Evolutionary conservation across 30 jellyfish, hydroid and myxozoan species (phyloP).

Genomic region (Aurelia aurita complex sp. Pacific): DNA sequence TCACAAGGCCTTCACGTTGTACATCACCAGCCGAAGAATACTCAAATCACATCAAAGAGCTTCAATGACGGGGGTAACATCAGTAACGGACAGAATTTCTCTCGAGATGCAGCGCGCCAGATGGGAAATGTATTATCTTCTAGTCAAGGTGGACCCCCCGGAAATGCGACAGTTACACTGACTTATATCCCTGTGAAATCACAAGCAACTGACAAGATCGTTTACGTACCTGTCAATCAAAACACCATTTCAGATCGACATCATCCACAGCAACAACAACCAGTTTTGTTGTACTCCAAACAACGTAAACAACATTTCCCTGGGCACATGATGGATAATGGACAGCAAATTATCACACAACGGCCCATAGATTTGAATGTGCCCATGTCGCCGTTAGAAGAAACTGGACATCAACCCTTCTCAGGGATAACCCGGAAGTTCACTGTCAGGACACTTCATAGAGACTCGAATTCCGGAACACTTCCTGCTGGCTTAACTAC

Average conservation of each 20-base stretch:
- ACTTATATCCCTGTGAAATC: slow-evolving; percentile 89
- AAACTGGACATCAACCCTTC: slow-evolving; percentile 29
- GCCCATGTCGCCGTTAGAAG: slow-evolving; percentile 29
- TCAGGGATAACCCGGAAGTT: slow-evolving; percentile 66
- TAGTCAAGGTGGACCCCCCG: slow-evolving; percentile 12
- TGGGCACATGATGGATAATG: slow-evolving; percentile 15
- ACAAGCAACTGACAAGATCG: slow-evolving; percentile 76
- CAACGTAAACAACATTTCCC: slow-evolving; percentile 46
- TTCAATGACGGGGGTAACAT: neutral
- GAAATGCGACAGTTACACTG: slow-evolving; percentile 66
- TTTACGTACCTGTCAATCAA: slow-evolving; percentile 79
- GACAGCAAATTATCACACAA: slow-evolving; percentile 9
- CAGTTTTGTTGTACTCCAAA: slow-evolving; percentile 38
- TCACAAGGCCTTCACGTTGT: slow-evolving; percentile 27
- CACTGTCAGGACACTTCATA: slow-evolving; percentile 56
- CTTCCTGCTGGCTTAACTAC: slow-evolving; percentile 69
- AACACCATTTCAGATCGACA: slow-evolving; percentile 17
- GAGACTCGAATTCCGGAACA: slow-evolving; percentile 40
- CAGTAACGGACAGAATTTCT: slow-evolving; percentile 1
- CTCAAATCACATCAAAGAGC: neutral
- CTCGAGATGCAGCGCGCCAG: slow-evolving; percentile 14
- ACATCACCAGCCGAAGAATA: slow-evolving; percentile 33
- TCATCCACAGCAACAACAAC: slow-evolving; percentile 46
- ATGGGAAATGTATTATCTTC: neutral
- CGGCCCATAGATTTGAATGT: neutral